Conservation (phyloP, 2,888 invertebrate genomes). For the Andrena fulva region DNA sequence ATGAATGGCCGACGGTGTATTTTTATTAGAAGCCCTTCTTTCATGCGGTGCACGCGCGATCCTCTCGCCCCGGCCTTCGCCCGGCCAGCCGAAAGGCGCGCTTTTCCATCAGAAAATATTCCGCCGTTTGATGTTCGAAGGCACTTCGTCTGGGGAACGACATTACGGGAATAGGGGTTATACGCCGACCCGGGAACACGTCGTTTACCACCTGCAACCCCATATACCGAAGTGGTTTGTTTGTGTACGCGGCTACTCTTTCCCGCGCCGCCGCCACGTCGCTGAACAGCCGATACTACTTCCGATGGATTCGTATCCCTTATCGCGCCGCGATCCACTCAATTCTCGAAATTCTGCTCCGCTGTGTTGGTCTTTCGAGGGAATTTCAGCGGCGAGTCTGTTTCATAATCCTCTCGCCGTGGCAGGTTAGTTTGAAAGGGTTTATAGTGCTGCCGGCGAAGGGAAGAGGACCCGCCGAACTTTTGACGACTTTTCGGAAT, state of each 20-base stretch:
- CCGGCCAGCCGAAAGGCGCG: conserved; percentile 43
- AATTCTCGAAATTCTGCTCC: conserved; percentile 45
- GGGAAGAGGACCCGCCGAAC: too few relatives aligned
- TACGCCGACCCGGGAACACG: conserved; percentile 44
- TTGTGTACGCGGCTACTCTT: conserved; percentile 40
- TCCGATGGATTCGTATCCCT: conserved; percentile 26
- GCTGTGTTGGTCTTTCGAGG: background rate
- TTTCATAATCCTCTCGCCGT: background rate
- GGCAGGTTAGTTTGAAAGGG: background rate
- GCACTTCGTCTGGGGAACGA: conserved; percentile 72
- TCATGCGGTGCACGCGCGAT: conserved; percentile 68
- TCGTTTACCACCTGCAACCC: conserved; percentile 68
- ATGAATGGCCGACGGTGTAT: conserved; percentile 73
- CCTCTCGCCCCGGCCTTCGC: conserved; percentile 41
- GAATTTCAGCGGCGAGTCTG: too few relatives aligned
- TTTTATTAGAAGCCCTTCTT: conserved; percentile 75
- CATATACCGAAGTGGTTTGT: conserved; percentile 55
- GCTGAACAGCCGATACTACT: conserved; percentile 41
- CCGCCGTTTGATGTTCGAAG: conserved; percentile 77
- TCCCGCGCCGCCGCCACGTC: conserved; percentile 8
- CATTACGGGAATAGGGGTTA: conserved; percentile 68
- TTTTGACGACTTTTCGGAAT: too few relatives aligned
- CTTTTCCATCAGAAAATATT: conserved; percentile 76
- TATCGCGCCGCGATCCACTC: conserved; percentile 18
- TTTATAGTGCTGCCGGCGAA: too few relatives aligned